phyloP scores from a whole-genome alignment of 2,888 invertebrate species.

The Meiosimyza platycephala region DNA sequence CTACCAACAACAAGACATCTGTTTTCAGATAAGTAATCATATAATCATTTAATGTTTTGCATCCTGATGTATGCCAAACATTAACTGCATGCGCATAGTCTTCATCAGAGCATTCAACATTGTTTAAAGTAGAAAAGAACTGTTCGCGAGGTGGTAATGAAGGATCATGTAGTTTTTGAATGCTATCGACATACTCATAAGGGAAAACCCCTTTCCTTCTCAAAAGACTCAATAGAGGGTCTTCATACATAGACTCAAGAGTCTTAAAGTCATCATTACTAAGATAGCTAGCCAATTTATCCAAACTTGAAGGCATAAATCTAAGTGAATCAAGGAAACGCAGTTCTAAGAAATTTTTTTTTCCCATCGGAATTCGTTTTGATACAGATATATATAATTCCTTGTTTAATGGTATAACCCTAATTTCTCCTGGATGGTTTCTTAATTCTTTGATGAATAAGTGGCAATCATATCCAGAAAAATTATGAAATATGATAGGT shows the following conservation, averaged over 20 bases:
- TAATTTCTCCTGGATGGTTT: no score
- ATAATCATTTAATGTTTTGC: no score
- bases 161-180: neutral
- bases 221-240: neutral
- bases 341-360: neutral
- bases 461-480: no score
- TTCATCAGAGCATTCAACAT: neutral
- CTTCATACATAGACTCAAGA: neutral
- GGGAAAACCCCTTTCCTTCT: neutral
- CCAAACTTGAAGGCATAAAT: constrained; percentile 33
- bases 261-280: neutral
- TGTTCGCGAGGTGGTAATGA: neutral
- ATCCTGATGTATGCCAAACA: no score
- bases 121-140: neutral
- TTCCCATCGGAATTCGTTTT: no score
- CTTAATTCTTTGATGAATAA: no score
- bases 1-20: constrained; percentile 53
- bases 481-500: no score
- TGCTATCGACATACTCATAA: no score
- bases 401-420: no score
- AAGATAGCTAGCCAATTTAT: constrained; percentile 28
- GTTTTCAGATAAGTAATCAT: constrained; percentile 47
- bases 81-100: neutral
- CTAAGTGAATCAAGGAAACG: constrained; percentile 25
- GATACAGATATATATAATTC: no score